Percentiles rank a stretch among this genome's conserved stretches.
These are phyloP conservation scores for Arenicola marina DNA, from an alignment of 2,888 invertebrate genomes.

Conservation along the genomic window DNA sequence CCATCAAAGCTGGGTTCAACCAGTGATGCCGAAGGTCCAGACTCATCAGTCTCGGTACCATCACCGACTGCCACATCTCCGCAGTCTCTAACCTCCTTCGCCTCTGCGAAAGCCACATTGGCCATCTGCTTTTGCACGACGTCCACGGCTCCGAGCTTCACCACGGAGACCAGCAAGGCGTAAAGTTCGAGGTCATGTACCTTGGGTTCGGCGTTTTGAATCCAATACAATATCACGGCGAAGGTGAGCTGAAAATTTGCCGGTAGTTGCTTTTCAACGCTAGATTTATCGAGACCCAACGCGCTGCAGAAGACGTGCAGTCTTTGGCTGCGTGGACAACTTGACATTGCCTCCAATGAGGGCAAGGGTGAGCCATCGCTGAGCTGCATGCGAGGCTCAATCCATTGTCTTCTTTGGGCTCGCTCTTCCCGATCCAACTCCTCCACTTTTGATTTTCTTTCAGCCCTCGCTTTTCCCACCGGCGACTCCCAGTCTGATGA, in stretches of 20 bases:
- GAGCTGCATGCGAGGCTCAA: conserved; percentile 1
- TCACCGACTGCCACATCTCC: too few relatives aligned
- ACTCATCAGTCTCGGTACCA: neutral
- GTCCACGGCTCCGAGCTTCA: conserved; percentile 12
- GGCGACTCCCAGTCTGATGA: too few relatives aligned
- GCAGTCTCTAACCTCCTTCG: neutral
- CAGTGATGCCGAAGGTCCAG: neutral
- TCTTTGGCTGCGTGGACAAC: neutral
- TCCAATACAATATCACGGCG: neutral
- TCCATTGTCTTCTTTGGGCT: neutral
- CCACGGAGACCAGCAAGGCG: neutral
- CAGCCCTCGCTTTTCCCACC: neutral
- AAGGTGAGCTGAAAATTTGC: neutral
- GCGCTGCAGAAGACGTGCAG: neutral
- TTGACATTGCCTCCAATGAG: conserved; percentile 7
- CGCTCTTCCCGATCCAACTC: neutral
- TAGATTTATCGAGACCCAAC: neutral
- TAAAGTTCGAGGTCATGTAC: neutral
- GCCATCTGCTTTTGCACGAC: neutral
- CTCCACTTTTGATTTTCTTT: neutral
- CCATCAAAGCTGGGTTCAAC: too few relatives aligned
- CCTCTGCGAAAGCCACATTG: neutral
- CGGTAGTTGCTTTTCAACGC: neutral
- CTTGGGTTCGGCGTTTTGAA: conserved; percentile 1
- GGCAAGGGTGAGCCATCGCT: conserved; percentile 5